phyloP scores from a whole-genome alignment of 2,113 vertebrate genomes.

The Hippolais icterina region DNA sequence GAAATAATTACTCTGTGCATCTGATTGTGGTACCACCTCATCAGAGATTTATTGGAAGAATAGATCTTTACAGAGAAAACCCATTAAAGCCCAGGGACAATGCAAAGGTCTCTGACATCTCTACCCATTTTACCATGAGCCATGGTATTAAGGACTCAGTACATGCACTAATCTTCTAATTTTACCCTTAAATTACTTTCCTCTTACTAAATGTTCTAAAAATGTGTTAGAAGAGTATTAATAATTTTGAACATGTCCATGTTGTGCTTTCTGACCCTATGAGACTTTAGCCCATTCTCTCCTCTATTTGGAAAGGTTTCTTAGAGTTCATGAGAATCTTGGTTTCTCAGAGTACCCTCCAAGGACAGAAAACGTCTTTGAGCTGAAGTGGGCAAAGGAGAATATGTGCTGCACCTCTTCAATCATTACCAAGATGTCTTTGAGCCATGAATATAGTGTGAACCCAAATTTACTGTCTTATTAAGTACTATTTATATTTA shows the following conservation, averaged over 20 bases:
- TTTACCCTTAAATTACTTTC: neutral
- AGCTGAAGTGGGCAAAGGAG: neutral
- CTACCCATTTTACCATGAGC: neutral
- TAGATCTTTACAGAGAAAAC: neutral
- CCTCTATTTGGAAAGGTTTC: neutral
- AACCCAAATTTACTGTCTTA: neutral
- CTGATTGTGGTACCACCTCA: neutral
- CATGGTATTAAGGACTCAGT: neutral
- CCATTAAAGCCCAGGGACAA: neutral
- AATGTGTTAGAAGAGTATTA: neutral
- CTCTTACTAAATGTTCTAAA: neutral
- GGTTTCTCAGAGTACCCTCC: neutral
- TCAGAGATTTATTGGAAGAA: neutral
- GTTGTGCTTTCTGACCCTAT: neutral
- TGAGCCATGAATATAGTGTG: neutral
- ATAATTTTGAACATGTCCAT: neutral
- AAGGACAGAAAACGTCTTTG: neutral
- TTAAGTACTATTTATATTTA: neutral
- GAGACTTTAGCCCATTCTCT: neutral
- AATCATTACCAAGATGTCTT: neutral
- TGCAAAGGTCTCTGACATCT: neutral
- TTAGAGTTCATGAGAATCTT: neutral
- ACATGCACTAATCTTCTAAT: neutral
- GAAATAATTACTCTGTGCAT: neutral
- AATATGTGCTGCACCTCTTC: neutral